Percentiles rank a stretch among this genome's conserved stretches.
Conservation (phyloP, 1,140 invertebrate genomes). For the Drosophila nigrodunni region DNA sequence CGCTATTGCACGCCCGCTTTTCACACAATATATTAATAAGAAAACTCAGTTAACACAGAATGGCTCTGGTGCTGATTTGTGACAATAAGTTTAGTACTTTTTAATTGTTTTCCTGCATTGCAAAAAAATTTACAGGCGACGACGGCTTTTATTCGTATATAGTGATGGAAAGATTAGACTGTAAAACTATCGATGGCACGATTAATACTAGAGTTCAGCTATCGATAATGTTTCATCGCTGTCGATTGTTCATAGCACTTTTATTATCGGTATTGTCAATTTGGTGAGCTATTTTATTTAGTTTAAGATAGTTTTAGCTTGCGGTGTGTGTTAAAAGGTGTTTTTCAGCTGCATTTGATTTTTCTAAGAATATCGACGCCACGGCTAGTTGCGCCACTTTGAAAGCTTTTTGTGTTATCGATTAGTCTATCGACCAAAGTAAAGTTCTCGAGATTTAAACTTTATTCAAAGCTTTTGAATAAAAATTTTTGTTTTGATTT, state of each 20-base stretch:
- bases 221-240: no score
- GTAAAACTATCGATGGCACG: no score
- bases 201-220: no score
- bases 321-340: no score
- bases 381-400: no score
- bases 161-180: conserved; percentile 11
- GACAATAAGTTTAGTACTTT: conserved; percentile 4
- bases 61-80: background rate
- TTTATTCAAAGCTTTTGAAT: background rate
- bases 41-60: background rate
- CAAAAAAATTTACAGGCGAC: conserved; percentile 41
- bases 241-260: no score
- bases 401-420: background rate
- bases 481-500: background rate
- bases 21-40: background rate
- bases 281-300: no score
- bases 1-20: background rate
- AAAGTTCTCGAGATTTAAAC: background rate
- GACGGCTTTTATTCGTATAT: conserved; percentile 35
- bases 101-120: conserved; percentile 44
- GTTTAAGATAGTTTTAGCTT: no score
- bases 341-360: no score
- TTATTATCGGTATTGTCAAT: no score
- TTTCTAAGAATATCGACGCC: background rate
- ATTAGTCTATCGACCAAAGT: background rate